Conservation (phyloP, 2,888 invertebrate genomes). For the Omphaloscelis lunosa region DNA sequence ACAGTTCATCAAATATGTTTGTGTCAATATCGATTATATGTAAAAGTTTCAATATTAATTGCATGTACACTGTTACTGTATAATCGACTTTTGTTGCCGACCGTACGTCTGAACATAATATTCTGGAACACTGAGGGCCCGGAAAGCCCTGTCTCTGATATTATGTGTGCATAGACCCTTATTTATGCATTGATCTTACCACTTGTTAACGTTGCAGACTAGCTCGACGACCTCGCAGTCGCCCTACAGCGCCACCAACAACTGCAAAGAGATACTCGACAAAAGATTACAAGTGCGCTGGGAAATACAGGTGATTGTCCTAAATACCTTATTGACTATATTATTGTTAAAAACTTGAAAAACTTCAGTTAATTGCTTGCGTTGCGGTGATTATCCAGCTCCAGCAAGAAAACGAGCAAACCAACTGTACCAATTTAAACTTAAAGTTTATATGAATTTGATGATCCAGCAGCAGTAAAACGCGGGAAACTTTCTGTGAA, state of each 20-base stretch:
- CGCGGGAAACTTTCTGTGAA: too few relatives aligned
- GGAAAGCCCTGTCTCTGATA: background rate
- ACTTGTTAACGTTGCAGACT: slow-evolving; percentile 90
- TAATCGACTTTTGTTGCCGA: too few relatives aligned
- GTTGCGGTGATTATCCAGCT: too few relatives aligned
- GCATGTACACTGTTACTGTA: background rate
- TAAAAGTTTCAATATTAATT: background rate
- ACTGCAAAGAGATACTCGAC: slow-evolving; percentile 96
- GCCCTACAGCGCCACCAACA: slow-evolving; percentile 90
- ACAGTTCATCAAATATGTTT: background rate
- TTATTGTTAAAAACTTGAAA: background rate
- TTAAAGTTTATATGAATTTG: background rate
- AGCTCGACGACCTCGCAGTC: slow-evolving; percentile 94
- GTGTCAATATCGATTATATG: background rate
- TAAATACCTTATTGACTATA: background rate
- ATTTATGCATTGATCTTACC: background rate
- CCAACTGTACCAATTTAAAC: background rate
- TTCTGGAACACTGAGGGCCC: background rate
- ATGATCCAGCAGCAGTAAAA: background rate
- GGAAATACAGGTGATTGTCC: slow-evolving; percentile 92
- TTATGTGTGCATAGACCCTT: background rate
- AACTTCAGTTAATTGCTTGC: background rate
- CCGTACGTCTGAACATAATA: background rate
- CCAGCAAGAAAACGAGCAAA: background rate
- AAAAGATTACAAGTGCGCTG: slow-evolving; percentile 96